phyloP scores from a whole-genome alignment of 1,140 invertebrate species.

The Lepidurus packardi region DNA sequence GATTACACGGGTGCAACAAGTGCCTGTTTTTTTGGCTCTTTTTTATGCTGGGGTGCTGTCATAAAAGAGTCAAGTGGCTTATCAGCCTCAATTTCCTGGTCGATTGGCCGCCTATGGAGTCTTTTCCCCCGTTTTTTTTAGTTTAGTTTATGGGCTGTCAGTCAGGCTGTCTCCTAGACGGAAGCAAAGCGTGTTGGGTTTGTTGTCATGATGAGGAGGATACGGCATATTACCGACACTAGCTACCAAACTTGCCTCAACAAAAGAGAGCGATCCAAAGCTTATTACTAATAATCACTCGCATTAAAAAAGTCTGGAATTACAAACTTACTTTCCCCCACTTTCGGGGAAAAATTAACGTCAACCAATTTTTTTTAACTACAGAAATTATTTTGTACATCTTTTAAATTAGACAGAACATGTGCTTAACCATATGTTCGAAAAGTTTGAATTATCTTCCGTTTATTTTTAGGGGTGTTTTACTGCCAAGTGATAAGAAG shows the following conservation, averaged over 20 bases:
- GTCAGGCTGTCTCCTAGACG: not conserved
- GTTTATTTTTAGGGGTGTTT: too few relatives aligned
- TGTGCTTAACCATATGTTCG: too few relatives aligned
- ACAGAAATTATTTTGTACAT: too few relatives aligned
- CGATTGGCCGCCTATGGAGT: not conserved
- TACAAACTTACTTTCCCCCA: too few relatives aligned
- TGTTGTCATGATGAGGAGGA: not conserved
- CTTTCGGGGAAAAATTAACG: too few relatives aligned
- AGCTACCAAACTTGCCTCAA: not conserved
- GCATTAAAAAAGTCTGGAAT: too few relatives aligned
- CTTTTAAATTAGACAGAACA: too few relatives aligned
- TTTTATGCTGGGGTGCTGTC: not conserved
- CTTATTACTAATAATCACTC: not conserved
- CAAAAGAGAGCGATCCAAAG: not conserved
- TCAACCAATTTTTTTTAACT: too few relatives aligned
- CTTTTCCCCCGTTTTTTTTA: not conserved
- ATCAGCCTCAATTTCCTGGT: conserved; percentile 21
- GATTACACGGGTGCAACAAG: conserved; percentile 4
- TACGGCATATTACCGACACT: not conserved
- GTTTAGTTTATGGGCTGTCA: not conserved
- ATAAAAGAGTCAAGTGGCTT: conserved; percentile 22
- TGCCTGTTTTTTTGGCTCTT: not conserved
- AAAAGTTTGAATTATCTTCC: too few relatives aligned
- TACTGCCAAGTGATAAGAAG: too few relatives aligned
- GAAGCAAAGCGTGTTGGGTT: not conserved